Conservation (phyloP, 2,888 invertebrate species). For the Chrysotoxum bicinctum region DNA sequence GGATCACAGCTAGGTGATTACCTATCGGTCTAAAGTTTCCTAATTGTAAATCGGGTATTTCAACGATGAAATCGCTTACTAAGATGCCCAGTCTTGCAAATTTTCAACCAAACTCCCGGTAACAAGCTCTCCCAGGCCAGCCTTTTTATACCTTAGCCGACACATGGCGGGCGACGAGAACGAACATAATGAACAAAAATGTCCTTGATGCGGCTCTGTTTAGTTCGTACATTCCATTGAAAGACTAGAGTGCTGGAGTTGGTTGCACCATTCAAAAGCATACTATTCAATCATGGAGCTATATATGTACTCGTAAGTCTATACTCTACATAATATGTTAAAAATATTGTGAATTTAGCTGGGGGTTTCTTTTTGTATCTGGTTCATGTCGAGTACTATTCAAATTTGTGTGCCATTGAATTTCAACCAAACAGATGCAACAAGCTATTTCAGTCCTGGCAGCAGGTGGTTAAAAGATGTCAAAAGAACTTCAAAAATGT, state of each 20-base stretch:
- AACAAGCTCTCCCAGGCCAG: too few species aligned
- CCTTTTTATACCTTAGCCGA: too few species aligned
- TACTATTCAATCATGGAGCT: conserved; percentile 12
- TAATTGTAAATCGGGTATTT: too few species aligned
- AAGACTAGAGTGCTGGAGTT: conserved; percentile 3
- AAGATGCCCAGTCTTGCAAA: too few species aligned
- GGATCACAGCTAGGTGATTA: too few species aligned
- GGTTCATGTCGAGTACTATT: conserved; percentile 43
- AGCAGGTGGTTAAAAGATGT: conserved; percentile 46
- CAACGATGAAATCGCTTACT: too few species aligned
- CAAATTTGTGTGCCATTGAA: conserved; percentile 45
- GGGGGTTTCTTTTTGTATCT: conserved; percentile 1
- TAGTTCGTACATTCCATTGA: conserved; percentile 16
- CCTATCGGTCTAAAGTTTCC: too few species aligned
- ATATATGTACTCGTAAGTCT: background rate
- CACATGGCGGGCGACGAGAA: background rate
- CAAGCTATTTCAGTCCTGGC: conserved; percentile 39
- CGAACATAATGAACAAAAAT: background rate
- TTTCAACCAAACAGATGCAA: conserved; percentile 40
- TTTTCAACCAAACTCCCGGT: too few species aligned
- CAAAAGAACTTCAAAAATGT: conserved; percentile 19
- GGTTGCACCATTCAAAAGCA: conserved; percentile 17
- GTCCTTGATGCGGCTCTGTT: background rate
- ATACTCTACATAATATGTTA: background rate
- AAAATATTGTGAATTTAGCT: conserved; percentile 14